Evolutionary conservation across 2,797 vertebrate species (phyloP).

Genomic region (Setipinna tenuifilis): DNA sequence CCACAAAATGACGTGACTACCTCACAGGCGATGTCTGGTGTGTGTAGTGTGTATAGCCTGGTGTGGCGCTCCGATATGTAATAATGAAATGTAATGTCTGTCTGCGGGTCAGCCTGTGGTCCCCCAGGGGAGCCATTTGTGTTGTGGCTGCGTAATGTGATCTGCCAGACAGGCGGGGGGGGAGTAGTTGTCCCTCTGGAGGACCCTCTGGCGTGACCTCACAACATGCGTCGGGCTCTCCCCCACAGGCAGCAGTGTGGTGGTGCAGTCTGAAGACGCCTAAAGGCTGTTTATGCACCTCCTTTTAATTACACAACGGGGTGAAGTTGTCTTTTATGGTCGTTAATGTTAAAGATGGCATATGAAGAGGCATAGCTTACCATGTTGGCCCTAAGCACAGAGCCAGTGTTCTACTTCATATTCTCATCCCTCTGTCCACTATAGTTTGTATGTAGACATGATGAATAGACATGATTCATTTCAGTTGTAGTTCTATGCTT

Average conservation of each 20-base stretch:
- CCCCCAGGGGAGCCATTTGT: background rate
- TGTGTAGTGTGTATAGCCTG: background rate
- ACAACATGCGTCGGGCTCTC: no score
- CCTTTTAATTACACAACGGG: no score
- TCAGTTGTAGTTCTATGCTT: background rate
- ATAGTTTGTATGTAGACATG: background rate
- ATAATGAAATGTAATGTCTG: background rate
- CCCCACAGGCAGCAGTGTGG: no score
- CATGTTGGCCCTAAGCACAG: no score
- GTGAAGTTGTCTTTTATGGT: no score
- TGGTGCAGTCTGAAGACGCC: no score
- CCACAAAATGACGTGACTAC: background rate
- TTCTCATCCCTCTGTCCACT: background rate
- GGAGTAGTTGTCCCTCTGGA: background rate
- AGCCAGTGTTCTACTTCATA: no score
- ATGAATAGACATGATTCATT: background rate
- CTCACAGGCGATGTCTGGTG: background rate
- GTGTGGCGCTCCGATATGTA: background rate
- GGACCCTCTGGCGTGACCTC: background rate
- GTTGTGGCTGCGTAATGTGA: conserved; percentile 2
- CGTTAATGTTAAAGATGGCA: no score
- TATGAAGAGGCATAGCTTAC: no score
- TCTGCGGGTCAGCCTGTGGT: background rate
- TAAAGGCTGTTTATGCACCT: no score
- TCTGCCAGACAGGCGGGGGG: background rate